Evolutionary conservation across 2,888 invertebrate genomes (phyloP), one percentile per base, ranked within the genome.

Genomic region (Ennomos quercinarius): DNA sequence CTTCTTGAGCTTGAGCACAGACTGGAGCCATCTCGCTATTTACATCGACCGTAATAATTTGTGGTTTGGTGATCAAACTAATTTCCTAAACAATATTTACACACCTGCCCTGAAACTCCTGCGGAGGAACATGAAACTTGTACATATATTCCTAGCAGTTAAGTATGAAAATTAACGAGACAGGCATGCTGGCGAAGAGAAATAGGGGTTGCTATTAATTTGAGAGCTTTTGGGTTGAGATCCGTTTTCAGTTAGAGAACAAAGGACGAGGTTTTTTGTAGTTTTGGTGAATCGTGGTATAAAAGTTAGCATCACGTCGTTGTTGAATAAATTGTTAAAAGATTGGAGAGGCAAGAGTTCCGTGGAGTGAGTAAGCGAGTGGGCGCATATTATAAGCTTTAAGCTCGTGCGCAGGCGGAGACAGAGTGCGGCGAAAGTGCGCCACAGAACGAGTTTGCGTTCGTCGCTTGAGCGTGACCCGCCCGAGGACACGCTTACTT

Each of bases 391-490:
- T 72, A 81, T 67, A 75, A 67, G 68, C 80, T 81, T 84, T 67
- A 75, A 67, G 68, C 80, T 81, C 85, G 72, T 76, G 84, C 85
- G 84, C 87, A 85, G 75, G 71, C 86, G 78, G 80, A 78, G 27
- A 27, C 27, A 27, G 17, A 17, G 80, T 82, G 79, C 83, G 88
- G 90, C 89, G 91, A 90, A 91, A 91, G 91, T 91, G 84, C 85
- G 86, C 83, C 71, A 81, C 77, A 76, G 78, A 91, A 91, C 91
- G 77, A 80, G 91, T 91, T 91, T 89, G 85, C 81, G 76, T 78
- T 80, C 81, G 79, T 81, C 85, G 87, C 90, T 89, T 91, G 91
- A 91, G 87, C 90, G 91, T 91, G 91, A 91, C 91, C 90, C 77
- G 89, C 83, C 83, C 85, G 90, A 89, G 91, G 91, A 89, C 90